Evolutionary conservation across 2,113 vertebrate species (phyloP).

Genomic region (Lota lota): DNA sequence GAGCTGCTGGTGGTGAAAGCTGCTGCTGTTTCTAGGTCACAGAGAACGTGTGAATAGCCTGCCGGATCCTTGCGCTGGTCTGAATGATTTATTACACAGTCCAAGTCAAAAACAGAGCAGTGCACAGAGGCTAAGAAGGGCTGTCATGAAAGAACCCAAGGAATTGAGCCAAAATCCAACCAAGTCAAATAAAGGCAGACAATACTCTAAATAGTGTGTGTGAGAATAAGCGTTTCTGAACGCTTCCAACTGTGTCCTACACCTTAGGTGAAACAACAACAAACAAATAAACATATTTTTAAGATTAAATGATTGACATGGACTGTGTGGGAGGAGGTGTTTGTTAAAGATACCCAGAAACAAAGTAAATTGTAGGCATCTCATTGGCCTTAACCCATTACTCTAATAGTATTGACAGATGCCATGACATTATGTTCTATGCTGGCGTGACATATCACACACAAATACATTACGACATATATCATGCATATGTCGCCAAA

Average conservation of each 20-base stretch:
- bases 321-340: too few relatives aligned
- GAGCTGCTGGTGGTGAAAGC: constrained; percentile 42
- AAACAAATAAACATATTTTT: constrained; percentile 5
- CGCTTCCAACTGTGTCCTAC: constrained; percentile 12
- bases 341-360: too few relatives aligned
- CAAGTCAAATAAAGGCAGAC: constrained; percentile 11
- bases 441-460: too few relatives aligned
- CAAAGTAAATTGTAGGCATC: constrained; percentile 1
- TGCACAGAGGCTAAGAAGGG: constrained; percentile 12
- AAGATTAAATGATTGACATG: not conserved
- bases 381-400: too few relatives aligned
- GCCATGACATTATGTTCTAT: too few relatives aligned
- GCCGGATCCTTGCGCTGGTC: constrained; percentile 38
- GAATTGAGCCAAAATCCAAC: constrained; percentile 13
- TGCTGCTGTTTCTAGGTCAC: constrained; percentile 56
- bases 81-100: constrained; percentile 61
- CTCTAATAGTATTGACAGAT: too few relatives aligned
- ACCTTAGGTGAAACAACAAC: constrained; percentile 6
- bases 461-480: too few relatives aligned
- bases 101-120: constrained; percentile 31
- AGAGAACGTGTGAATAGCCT: constrained; percentile 36
- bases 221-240: constrained; percentile 8
- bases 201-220: not conserved
- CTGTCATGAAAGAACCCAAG: constrained; percentile 19
- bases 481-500: too few relatives aligned